Percentiles rank a stretch among this genome's conserved stretches.
Conservation (phyloP, 1,140 invertebrate species). For the Himalopsyche phryganea region DNA sequence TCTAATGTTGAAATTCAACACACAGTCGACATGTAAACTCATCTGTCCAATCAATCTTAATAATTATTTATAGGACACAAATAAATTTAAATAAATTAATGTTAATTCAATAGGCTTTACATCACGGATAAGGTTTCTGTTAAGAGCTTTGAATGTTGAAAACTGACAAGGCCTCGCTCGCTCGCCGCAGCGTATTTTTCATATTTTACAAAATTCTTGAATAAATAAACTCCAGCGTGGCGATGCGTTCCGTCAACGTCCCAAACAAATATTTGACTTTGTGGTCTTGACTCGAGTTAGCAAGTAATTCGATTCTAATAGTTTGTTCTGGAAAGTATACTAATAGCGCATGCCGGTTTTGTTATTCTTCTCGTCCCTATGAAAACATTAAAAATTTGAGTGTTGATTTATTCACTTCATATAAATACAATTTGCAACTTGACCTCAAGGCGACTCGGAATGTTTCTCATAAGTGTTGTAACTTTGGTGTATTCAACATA, state of each 20-base stretch:
- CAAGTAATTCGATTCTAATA: constrained; percentile 30
- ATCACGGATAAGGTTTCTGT: constrained; percentile 22
- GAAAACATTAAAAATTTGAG: constrained; percentile 1
- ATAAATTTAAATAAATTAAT: constrained; percentile 5
- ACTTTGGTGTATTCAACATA: too few species aligned
- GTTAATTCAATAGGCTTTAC: background rate
- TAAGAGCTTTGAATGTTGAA: constrained; percentile 18
- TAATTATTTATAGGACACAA: too few species aligned
- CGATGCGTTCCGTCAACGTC: constrained; percentile 5
- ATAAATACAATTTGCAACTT: too few species aligned
- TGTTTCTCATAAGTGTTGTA: too few species aligned
- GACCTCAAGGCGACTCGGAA: too few species aligned
- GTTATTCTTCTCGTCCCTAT: constrained; percentile 6
- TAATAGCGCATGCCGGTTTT: constrained; percentile 8
- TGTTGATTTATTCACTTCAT: too few species aligned
- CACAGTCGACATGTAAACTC: too few species aligned
- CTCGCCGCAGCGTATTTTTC: constrained; percentile 21
- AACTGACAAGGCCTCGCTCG: background rate
- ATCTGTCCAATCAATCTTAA: too few species aligned
- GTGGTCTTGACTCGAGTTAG: constrained; percentile 16
- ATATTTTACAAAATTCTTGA: constrained; percentile 26
- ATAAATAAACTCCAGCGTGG: constrained; percentile 18
- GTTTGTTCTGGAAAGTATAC: constrained; percentile 20
- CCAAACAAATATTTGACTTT: constrained; percentile 29
- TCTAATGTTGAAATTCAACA: too few species aligned